These are phyloP conservation scores for Sclerurus mexicanus DNA, from an alignment of 2,113 vertebrate species.

Conservation along the genomic window DNA sequence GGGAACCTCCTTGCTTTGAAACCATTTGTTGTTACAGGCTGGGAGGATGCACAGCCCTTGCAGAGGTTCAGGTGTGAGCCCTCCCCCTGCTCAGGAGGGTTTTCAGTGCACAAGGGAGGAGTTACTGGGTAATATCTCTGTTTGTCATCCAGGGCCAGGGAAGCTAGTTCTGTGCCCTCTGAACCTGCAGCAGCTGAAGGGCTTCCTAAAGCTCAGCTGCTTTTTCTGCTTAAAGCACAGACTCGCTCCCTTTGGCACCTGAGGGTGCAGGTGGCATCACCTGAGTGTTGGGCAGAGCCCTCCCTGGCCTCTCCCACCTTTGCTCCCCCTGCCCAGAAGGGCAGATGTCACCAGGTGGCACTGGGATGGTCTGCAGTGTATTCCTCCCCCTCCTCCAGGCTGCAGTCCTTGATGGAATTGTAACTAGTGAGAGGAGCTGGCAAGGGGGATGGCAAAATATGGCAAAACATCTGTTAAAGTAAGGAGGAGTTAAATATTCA, in stretches of 20 bases:
- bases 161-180: background rate
- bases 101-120: background rate
- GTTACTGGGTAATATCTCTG: background rate
- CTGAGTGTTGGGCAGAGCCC: no score
- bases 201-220: background rate
- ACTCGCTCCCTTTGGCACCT: background rate
- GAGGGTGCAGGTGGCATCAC: no score
- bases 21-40: background rate
- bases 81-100: background rate
- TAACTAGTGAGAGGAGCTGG: background rate
- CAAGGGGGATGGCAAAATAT: background rate
- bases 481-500: constrained; percentile 12
- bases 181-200: background rate
- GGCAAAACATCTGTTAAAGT: constrained; percentile 26
- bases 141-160: background rate
- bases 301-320: background rate
- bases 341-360: background rate
- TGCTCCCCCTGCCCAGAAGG: background rate
- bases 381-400: background rate
- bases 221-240: background rate
- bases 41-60: background rate
- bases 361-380: background rate
- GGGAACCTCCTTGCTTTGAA: background rate
- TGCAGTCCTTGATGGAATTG: background rate
- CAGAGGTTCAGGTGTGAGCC: background rate